phyloP scores from a whole-genome alignment of 1,140 invertebrate genomes.

The Sitodiplosis mosellana region DNA sequence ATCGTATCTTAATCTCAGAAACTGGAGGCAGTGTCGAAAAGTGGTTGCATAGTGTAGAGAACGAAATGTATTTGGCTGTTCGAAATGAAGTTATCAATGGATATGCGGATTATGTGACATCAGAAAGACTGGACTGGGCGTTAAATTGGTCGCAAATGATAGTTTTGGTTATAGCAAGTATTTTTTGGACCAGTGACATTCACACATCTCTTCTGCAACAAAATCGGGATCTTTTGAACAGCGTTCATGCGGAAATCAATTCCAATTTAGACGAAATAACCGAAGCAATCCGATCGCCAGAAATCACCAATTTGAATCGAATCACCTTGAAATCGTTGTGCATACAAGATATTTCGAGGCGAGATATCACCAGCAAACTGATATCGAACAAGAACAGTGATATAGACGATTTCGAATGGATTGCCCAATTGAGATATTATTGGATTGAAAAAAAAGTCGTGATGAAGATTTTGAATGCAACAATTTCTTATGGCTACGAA shows the following conservation, averaged over 20 bases:
- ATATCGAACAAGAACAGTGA: conserved; percentile 43
- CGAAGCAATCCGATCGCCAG: conserved; percentile 33
- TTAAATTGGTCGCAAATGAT: conserved; percentile 76
- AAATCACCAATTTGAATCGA: conserved; percentile 38
- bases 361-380: conserved; percentile 67
- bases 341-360: conserved; percentile 80
- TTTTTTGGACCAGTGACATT: conserved; percentile 74
- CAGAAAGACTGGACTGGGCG: conserved; percentile 54
- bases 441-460: conserved; percentile 61
- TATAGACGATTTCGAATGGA: conserved; percentile 79
- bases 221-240: conserved; percentile 30
- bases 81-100: conserved; percentile 53
- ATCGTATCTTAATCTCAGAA: conserved; percentile 53
- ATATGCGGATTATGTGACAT: conserved; percentile 45
- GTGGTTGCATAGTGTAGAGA: conserved; percentile 75
- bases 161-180: conserved; percentile 67
- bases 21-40: conserved; percentile 81
- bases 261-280: conserved; percentile 46
- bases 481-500: conserved; percentile 74
- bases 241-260: conserved; percentile 32
- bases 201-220: conserved; percentile 44
- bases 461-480: conserved; percentile 76
- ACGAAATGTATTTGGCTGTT: conserved; percentile 61
- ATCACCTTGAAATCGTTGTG: conserved; percentile 74
- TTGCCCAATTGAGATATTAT: conserved; percentile 80